Evolutionary conservation across 2,888 invertebrate species (phyloP), one percentile per base, ranked within the genome.

Genomic region (Drosophila heteroneura): DNA sequence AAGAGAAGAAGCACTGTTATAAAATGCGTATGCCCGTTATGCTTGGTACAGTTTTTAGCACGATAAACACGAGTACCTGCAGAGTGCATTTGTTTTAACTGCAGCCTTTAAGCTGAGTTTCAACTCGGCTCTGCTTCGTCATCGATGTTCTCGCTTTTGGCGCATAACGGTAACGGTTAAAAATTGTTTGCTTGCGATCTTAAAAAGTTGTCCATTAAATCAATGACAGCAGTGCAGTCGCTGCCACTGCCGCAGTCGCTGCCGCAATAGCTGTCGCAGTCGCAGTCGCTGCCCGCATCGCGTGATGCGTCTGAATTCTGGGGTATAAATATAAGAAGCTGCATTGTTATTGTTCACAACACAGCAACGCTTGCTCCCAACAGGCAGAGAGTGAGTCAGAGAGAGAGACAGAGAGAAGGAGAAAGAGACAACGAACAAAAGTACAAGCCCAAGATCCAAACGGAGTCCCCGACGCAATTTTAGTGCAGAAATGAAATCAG

Each of bases 251-350:
- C 33, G 57, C 51, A 26, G 51, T 47, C 39, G 57, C 56, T 26
- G 60, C 22, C 35, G 30, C n/a, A 6, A 44, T 28, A 32, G 28
- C 62, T 32, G 3, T n/a, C 35, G 37, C 26, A 19, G 70, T 52
- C 41, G 47, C 35, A 32, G 41, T 41, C 5, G n/a, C 41, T 35
- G 30, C 26, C 54, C 10, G 52, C 32, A 7, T 32, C 14, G 33
- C 26, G 7, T 39, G 19, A 10, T 28, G 52, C 49, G 49, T 54
- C 63, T 28, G 67, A 67, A 22, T 51, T 71, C 57, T 59, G 70
- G 69, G 61, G 83, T 82, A 82, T 85, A 85, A 85, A 85, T 85
- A 87, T 73, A 71, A 79, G 88, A 62, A 41, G 75, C 66, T 49
- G 52, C 54, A 63, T 64, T 68, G 69, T 54, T 73, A 79, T 68